phyloP scores from a whole-genome alignment of 2,797 vertebrate species.

The Phataginus tricuspis region DNA sequence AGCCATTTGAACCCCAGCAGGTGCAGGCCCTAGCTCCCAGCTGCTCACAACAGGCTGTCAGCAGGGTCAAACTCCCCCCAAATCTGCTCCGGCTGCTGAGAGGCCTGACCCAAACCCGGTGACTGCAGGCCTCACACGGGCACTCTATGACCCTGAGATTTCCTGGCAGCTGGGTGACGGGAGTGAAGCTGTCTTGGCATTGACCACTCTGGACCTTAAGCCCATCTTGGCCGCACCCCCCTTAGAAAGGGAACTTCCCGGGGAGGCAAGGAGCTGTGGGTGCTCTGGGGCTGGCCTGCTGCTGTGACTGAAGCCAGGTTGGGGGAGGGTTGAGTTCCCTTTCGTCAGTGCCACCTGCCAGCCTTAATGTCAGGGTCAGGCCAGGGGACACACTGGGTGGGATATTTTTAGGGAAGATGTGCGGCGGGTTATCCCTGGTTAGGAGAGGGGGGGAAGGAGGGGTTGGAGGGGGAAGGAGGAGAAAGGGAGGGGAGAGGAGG shows the following conservation, averaged over 20 bases:
- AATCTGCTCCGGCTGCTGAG: not conserved
- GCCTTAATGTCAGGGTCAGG: constrained; percentile 63
- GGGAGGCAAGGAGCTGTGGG: no score
- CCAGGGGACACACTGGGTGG: not conserved
- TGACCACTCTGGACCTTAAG: not conserved
- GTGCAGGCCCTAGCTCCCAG: not conserved
- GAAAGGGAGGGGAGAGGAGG: no score
- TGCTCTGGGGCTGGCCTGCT: not conserved
- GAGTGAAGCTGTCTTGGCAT: not conserved
- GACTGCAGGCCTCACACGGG: not conserved
- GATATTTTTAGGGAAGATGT: constrained; percentile 72
- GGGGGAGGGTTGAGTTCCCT: not conserved
- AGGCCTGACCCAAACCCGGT: not conserved
- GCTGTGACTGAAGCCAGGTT: not conserved
- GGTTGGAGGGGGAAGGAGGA: no score
- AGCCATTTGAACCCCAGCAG: no score
- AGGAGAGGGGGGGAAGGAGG: not conserved
- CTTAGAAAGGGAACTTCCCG: not conserved
- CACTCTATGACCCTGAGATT: not conserved
- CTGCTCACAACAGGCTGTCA: not conserved
- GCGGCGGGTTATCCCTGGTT: not conserved
- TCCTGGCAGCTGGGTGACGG: not conserved
- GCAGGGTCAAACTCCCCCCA: not conserved
- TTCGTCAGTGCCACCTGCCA: not conserved
- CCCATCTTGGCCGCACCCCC: not conserved